These are phyloP conservation scores for Tiphia femorata DNA, from an alignment of 2,888 invertebrate species.

Conservation along the genomic window DNA sequence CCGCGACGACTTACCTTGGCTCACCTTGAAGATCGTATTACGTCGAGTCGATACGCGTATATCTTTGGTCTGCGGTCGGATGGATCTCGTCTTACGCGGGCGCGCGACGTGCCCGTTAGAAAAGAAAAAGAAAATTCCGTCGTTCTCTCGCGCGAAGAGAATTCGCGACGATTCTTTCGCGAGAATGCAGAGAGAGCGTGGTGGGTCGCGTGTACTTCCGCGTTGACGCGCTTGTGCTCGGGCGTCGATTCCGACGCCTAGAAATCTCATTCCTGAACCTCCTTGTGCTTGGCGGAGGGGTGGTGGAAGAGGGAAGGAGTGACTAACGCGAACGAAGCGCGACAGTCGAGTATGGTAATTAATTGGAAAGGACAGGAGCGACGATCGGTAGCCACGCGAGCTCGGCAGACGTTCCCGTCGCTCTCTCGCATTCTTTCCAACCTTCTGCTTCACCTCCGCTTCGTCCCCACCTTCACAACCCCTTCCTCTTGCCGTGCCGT, in stretches of 20 bases:
- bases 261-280: not conserved
- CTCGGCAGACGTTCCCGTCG: slow-evolving; percentile 11
- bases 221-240: not conserved
- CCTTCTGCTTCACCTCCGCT: not conserved
- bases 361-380: slow-evolving; percentile 31
- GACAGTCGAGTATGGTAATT: slow-evolving; percentile 37
- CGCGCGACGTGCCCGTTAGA: not conserved
- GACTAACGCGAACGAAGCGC: slow-evolving; percentile 35
- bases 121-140: not conserved
- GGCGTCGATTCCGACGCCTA: not conserved
- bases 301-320: too few relatives aligned
- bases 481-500: slow-evolving; percentile 8
- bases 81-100: not conserved
- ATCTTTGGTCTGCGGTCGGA: slow-evolving; percentile 21
- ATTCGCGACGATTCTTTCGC: not conserved
- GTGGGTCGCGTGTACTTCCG: not conserved
- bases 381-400: slow-evolving; percentile 13
- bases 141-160: not conserved
- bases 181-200: not conserved
- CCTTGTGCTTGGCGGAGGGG: slow-evolving; percentile 12
- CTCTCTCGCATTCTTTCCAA: slow-evolving; percentile 1
- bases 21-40: slow-evolving; percentile 40
- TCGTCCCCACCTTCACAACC: not conserved
- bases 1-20: slow-evolving; percentile 19
- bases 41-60: not conserved